Base-by-base conservation (phyloP, 2,797 vertebrate genomes). In the Oreochromis grahami region DNA sequence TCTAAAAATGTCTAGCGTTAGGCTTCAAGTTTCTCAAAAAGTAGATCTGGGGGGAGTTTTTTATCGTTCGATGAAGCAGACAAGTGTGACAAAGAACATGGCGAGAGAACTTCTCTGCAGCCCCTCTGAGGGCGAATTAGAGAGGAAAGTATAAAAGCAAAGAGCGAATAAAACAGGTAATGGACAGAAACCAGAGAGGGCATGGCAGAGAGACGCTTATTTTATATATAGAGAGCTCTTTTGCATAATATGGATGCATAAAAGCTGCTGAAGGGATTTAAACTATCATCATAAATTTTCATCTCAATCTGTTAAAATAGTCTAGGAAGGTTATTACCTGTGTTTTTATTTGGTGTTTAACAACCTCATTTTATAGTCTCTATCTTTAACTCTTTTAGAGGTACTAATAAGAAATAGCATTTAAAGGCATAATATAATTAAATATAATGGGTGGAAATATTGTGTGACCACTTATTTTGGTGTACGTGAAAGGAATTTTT, bases 171-270 rank as follows among this genome's bases (percentile, higher is more conserved):
- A 19, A 38, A 78, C 4, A 17, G 17, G 41, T 36, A 13, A 36
- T 50, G 58, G 19, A 52, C 6, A 12, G 41, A 87, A 36, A 52
- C 55, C 24, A 77, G 21, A 56, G 52, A 77, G 8, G 26, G 8
- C 26, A 82, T 29, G 34, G 19, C 9, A 78, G 15, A 52, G 68
- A 70, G 3, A 70, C 21, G 41, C 45, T 68, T 7, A 65, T 83
- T 84, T 63, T 12, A 80, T 53, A 51, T 32, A 24, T 74, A 26
- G 17, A 38, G 6, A 78, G 34, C 50, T 80, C 41, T 60, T 88
- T 82, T 76, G 14, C 79, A 86, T 83, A 88, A 88, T 84, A 82
- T 12, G 15, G 36, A n/a, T 58, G 34, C 79, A 86, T 87, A 79
- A 78, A 82, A 87, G 56, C 58, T 26, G 19, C 38, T 32, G n/a